A percentile compares a stretch with the other conserved stretches of the same genome.
These are phyloP conservation scores for Enteromius thamalakanensis DNA, from an alignment of 2,797 vertebrate genomes.

Conservation along the genomic window DNA sequence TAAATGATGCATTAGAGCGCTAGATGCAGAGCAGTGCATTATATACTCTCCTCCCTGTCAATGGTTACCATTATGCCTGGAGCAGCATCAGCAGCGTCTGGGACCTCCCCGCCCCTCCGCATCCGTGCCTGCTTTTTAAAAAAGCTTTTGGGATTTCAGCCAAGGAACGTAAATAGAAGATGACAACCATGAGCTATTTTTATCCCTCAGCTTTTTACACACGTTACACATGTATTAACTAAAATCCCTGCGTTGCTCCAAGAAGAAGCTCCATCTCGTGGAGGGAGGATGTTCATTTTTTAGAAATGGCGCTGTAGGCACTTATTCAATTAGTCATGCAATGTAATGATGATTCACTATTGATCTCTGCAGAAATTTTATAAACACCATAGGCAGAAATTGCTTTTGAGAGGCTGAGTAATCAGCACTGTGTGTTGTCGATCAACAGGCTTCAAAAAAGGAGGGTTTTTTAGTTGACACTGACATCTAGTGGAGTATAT, in stretches of 20 bases:
- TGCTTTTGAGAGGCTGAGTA: neutral
- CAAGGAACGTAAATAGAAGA: constrained; percentile 56
- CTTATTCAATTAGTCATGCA: neutral
- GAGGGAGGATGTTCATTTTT: neutral
- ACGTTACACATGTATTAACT: constrained; percentile 46
- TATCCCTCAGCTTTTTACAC: constrained; percentile 49
- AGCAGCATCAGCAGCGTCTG: constrained; percentile 43
- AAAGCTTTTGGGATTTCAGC: constrained; percentile 55
- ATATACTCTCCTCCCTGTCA: constrained; percentile 31
- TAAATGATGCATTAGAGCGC: constrained; percentile 40
- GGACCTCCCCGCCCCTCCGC: constrained; percentile 10
- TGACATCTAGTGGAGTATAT: constrained; percentile 72
- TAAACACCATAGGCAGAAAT: neutral
- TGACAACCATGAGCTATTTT: constrained; percentile 55
- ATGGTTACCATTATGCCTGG: constrained; percentile 17
- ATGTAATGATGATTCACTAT: constrained; percentile 15
- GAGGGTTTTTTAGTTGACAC: constrained; percentile 36
- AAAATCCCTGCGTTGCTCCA: constrained; percentile 3
- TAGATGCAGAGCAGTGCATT: constrained; percentile 28
- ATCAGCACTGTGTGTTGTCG: neutral
- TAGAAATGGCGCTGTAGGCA: neutral
- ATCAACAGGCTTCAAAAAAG: neutral
- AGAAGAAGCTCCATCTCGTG: constrained; percentile 1
- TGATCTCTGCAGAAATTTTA: constrained; percentile 19
- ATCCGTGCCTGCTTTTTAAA: constrained; percentile 35